A percentile compares a stretch with the other conserved stretches of the same genome.
These are phyloP conservation scores for Mustela lutreola DNA, from an alignment of 2,113 vertebrate genomes.

Conservation along the genomic window DNA sequence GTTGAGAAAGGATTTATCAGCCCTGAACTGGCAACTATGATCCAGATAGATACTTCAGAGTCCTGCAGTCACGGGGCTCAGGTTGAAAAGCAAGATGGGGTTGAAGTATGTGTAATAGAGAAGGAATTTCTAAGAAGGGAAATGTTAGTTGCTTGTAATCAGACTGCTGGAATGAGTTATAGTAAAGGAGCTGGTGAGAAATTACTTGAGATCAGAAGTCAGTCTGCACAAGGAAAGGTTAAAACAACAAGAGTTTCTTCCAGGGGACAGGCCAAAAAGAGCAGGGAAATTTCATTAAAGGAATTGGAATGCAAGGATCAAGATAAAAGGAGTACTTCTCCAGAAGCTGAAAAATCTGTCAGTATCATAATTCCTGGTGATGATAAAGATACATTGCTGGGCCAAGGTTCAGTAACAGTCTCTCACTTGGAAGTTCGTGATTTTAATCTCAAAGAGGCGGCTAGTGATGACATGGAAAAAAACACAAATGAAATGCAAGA, in stretches of 20 bases:
- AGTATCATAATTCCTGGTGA: not conserved
- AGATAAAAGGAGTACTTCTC: not conserved
- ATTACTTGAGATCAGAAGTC: constrained; percentile 49
- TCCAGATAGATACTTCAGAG: constrained; percentile 74
- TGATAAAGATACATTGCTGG: not conserved
- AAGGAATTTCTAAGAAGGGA: constrained; percentile 50
- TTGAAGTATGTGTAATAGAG: not conserved
- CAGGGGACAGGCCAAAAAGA: not conserved
- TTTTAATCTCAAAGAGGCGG: constrained; percentile 39
- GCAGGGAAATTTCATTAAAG: not conserved
- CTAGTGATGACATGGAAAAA: constrained; percentile 62
- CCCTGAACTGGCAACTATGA: constrained; percentile 84
- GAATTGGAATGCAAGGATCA: not conserved
- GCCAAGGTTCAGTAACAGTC: not conserved
- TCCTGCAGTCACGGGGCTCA: fast-evolving
- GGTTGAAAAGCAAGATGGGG: constrained; percentile 59
- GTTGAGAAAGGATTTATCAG: constrained; percentile 87
- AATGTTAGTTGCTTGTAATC: not conserved
- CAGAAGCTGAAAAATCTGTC: not conserved
- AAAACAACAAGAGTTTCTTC: constrained; percentile 25
- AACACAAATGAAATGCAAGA: constrained; percentile 72
- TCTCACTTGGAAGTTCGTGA: constrained; percentile 22
- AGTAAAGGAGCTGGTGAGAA: constrained; percentile 59
- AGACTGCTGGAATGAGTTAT: constrained; percentile 24
- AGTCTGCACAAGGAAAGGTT: constrained; percentile 58